phyloP scores from a whole-genome alignment of 2,113 vertebrate species.

The Toxotes jaculatrix region DNA sequence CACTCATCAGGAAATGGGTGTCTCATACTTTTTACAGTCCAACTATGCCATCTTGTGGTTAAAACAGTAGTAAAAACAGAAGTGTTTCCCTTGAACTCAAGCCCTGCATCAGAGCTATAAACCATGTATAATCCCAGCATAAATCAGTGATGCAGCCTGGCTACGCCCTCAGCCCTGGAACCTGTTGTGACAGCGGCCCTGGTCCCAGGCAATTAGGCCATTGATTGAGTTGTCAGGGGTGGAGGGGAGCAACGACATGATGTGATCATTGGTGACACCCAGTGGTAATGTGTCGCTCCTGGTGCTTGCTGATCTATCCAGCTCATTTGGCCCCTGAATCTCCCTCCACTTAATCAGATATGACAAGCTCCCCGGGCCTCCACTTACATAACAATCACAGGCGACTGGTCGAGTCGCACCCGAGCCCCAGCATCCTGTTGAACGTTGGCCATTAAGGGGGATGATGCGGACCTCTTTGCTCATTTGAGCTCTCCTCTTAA shows the following conservation, averaged over 20 bases:
- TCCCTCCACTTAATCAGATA: constrained; percentile 68
- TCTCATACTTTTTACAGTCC: constrained; percentile 46
- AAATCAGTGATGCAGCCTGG: constrained; percentile 16
- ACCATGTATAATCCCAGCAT: constrained; percentile 17
- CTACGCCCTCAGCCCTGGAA: constrained; percentile 18
- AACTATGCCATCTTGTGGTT: constrained; percentile 83
- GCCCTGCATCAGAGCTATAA: neutral
- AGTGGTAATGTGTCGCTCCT: constrained; percentile 67
- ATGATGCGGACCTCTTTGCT: constrained; percentile 51
- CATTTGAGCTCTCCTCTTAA: constrained; percentile 57
- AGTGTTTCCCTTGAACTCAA: neutral
- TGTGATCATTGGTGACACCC: constrained; percentile 78
- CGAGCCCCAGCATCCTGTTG: constrained; percentile 22
- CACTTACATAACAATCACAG: constrained; percentile 58
- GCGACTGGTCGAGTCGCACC: constrained; percentile 18
- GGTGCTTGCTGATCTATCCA: constrained; percentile 65
- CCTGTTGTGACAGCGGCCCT: constrained; percentile 45
- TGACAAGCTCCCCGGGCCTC: constrained; percentile 67
- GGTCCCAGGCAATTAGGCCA: constrained; percentile 58
- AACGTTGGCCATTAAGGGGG: constrained; percentile 27
- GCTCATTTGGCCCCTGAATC: constrained; percentile 54
- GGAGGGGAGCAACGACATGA: constrained; percentile 59
- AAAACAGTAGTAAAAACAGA: neutral
- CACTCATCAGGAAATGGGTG: neutral
- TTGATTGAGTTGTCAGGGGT: constrained; percentile 69